phyloP scores from a whole-genome alignment of 2,797 vertebrate genomes.

The Enteromius fasciolatus region DNA sequence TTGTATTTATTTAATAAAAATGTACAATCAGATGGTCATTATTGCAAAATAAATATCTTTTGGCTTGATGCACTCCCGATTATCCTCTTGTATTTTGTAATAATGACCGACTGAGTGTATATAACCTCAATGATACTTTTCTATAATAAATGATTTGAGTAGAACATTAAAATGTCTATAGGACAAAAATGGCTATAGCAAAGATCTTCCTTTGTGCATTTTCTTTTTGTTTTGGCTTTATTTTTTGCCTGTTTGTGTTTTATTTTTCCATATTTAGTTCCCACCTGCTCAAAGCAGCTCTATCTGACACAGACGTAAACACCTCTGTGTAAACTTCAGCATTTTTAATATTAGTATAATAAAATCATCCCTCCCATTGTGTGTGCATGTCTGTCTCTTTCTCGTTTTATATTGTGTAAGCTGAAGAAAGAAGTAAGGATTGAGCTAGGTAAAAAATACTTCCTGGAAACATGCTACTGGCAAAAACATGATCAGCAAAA shows the following conservation, averaged over 20 bases:
- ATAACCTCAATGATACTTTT: neutral
- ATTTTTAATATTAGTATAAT: slow-evolving; percentile 22
- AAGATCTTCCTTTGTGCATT: slow-evolving; percentile 23
- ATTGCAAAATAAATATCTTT: neutral
- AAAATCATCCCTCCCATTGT: slow-evolving; percentile 7
- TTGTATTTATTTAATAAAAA: neutral
- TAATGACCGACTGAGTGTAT: neutral
- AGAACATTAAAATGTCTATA: neutral
- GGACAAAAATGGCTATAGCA: neutral
- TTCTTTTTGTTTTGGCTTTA: neutral
- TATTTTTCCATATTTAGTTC: slow-evolving; percentile 42
- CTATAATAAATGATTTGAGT: neutral
- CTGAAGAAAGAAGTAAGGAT: slow-evolving; percentile 24
- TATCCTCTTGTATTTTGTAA: neutral
- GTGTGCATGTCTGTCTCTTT: neutral
- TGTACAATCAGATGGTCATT: neutral
- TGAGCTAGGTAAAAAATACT: slow-evolving; percentile 15
- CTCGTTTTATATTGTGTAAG: neutral
- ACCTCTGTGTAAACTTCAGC: slow-evolving; percentile 31
- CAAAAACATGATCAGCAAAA: slow-evolving; percentile 12
- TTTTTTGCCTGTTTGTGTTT: slow-evolving; percentile 13
- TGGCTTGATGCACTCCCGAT: neutral
- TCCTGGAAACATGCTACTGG: slow-evolving; percentile 30
- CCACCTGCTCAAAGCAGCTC: slow-evolving; percentile 36
- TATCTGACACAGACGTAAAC: slow-evolving; percentile 4